These are phyloP conservation scores for Zeugodacus cucurbitae DNA, from an alignment of 1,140 invertebrate species.

Conservation along the genomic window DNA sequence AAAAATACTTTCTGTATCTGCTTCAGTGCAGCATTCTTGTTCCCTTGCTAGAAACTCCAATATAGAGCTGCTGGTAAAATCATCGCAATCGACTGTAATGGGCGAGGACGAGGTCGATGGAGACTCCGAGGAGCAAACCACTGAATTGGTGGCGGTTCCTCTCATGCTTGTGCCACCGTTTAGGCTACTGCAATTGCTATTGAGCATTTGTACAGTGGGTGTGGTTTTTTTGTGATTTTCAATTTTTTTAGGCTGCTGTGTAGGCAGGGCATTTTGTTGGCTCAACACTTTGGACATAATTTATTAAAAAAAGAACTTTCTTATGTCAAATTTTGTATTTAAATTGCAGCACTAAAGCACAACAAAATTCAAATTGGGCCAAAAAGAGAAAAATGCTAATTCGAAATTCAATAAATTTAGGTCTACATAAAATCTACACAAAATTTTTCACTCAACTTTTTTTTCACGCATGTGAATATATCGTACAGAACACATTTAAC, in stretches of 20 bases:
- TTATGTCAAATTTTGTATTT: neutral
- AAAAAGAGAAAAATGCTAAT: neutral
- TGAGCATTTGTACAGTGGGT: constrained; percentile 9
- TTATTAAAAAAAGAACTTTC: neutral
- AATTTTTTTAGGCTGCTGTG: constrained; percentile 32
- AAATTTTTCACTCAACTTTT: neutral
- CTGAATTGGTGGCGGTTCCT: neutral
- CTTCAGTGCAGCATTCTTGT: constrained; percentile 53
- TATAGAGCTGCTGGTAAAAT: constrained; percentile 60
- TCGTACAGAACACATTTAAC: neutral
- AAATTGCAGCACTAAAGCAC: neutral
- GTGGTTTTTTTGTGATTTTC: constrained; percentile 35
- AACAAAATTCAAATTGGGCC: neutral
- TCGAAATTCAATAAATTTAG: neutral
- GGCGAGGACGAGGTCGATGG: constrained; percentile 22
- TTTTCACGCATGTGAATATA: neutral
- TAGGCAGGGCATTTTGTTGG: constrained; percentile 38
- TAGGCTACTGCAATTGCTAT: neutral
- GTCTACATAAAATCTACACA: neutral
- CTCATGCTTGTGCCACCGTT: neutral
- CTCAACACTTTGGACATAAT: constrained; percentile 45
- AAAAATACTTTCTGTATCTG: constrained; percentile 61
- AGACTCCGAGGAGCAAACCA: neutral
- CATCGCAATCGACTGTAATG: constrained; percentile 47
- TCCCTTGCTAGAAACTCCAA: constrained; percentile 62